Evolutionary conservation across 2,113 vertebrate genomes (phyloP), one percentile per base, ranked within the genome.

Genomic region (Ondatra zibethicus): DNA sequence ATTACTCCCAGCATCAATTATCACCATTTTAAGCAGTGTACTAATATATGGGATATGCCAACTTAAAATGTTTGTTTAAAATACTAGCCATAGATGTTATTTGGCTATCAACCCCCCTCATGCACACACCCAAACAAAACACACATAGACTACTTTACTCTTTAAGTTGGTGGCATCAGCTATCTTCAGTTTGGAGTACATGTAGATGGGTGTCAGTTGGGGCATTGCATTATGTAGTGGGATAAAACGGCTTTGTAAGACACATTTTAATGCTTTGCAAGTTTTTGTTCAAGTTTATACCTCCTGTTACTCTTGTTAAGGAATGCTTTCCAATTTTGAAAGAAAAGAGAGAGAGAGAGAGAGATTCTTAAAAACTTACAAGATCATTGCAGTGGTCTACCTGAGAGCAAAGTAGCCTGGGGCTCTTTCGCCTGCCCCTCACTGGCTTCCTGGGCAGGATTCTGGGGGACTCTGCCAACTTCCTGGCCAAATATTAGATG

Each of bases 281-380:
- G 85, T 84, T 84, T 95, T 72, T 95, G 77, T 89, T 89, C 72
- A 77, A 96, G 80, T 89, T 95, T 75, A 73, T 75, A 73, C 50
- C 31, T 25, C 94, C 89, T 52, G 7, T 81, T 70, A 39, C 52
- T 85, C 36, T 25, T 65, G 85, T 47, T 42, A 29, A 84, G 16
- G 39, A 68, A 91, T 33, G 23, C 27, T 61, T 50, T 2, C 17
- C 8, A 39, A 9, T 47, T 75, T 68, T 73, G 23, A 70, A 91
- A 92, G 39, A 61, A 39, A 70, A 55, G n/a, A 50, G 36, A 65
- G 16, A 33, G 36, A 65, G 16, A 33, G 50, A 45, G 68, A 81
- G 13, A 5, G 1, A 1, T 45, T 19, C 77, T 88, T 65, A 55
- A 33, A 75, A 58, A n/a, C 29, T 80, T 73, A 68, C 90, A 96